These are phyloP conservation scores for Tetranychus piercei DNA, from an alignment of 2,888 invertebrate species.

Conservation along the genomic window DNA sequence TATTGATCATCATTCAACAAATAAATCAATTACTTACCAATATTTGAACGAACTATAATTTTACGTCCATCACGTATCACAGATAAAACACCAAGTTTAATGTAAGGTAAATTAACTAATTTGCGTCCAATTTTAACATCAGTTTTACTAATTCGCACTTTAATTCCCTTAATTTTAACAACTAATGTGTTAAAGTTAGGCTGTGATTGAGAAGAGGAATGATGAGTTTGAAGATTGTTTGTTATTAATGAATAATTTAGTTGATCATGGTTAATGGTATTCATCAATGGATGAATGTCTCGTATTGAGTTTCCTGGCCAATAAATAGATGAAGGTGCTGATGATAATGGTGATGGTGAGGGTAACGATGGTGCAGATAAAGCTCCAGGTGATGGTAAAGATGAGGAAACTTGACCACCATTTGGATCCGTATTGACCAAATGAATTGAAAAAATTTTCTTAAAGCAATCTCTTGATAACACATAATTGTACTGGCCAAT, in stretches of 20 bases:
- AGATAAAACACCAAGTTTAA: conserved; percentile 32
- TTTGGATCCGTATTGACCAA: conserved; percentile 51
- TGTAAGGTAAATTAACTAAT: conserved; percentile 50
- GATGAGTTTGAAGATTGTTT: neutral
- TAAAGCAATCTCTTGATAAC: conserved; percentile 57
- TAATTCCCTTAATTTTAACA: conserved; percentile 42
- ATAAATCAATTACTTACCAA: conserved; percentile 27
- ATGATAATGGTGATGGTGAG: neutral
- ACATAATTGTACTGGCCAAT: conserved; percentile 55
- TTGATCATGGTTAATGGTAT: neutral
- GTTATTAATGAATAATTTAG: neutral
- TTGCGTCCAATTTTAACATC: conserved; percentile 57
- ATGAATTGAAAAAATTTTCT: conserved; percentile 50
- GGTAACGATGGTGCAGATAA: neutral
- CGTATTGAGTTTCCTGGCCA: conserved; percentile 4
- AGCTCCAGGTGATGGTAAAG: neutral
- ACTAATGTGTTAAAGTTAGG: conserved; percentile 8
- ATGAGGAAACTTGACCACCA: neutral
- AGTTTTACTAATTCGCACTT: conserved; percentile 67
- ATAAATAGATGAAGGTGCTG: neutral
- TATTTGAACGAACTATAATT: conserved; percentile 33
- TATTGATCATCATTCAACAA: neutral
- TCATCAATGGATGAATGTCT: neutral
- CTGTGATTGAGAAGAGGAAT: neutral
- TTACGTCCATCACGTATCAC: conserved; percentile 39